These are phyloP conservation scores for Rhopilema esculentum DNA, from an alignment of 30 jellyfish, hydroid and myxozoan genomes.

Conservation along the genomic window DNA sequence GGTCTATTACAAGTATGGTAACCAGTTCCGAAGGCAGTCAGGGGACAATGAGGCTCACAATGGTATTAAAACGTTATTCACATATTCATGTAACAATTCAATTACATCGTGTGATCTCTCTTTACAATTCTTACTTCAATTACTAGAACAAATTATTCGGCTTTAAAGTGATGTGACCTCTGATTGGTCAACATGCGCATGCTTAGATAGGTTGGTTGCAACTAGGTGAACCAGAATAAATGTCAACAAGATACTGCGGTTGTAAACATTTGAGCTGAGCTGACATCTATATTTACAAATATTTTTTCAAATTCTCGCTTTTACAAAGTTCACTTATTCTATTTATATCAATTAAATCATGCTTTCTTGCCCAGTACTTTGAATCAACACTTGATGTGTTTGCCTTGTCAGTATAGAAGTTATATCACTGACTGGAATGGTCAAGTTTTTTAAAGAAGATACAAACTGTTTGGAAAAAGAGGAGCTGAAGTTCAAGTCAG, in stretches of 20 bases:
- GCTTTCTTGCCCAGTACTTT: neutral
- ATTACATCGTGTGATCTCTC: no score
- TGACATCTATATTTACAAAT: neutral
- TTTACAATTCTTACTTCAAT: no score
- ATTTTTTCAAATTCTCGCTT: neutral
- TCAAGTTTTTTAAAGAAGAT: conserved; percentile 10
- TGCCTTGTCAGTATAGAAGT: neutral
- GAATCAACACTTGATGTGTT: neutral
- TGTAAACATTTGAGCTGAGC: neutral
- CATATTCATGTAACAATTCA: no score
- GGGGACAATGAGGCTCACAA: no score
- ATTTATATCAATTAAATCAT: neutral
- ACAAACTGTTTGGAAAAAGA: conserved; percentile 7
- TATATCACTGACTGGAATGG: conserved; percentile 10
- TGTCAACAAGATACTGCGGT: neutral
- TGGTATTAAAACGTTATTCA: no score
- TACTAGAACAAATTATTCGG: no score
- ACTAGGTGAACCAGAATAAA: neutral
- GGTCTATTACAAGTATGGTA: no score
- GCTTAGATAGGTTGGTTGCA: neutral
- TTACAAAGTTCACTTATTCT: neutral
- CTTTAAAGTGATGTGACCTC: neutral
- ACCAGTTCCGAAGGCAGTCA: no score
- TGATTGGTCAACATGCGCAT: neutral
- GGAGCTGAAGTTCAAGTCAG: conserved; percentile 12